Percentiles rank a stretch among this genome's conserved stretches.
Evolutionary conservation across 2,888 invertebrate species (phyloP).

Genomic region (Nemurella pictetii): DNA sequence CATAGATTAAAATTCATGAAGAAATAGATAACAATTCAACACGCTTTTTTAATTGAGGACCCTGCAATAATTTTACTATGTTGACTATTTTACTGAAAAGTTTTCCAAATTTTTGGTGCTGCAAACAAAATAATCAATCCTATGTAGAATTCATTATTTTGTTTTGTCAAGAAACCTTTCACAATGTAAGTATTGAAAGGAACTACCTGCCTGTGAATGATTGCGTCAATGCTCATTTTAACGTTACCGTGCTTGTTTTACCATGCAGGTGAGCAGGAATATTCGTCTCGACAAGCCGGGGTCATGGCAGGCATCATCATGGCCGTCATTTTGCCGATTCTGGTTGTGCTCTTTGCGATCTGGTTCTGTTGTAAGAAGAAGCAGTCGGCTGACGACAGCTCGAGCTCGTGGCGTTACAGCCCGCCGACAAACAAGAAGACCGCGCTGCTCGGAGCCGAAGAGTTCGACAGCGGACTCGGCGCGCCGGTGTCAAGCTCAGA

Average conservation of each 20-base stretch:
- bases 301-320: slow-evolving; percentile 73
- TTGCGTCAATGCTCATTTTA: too few species aligned
- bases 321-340: slow-evolving; percentile 69
- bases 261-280: slow-evolving; percentile 56
- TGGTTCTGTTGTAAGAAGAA: slow-evolving; percentile 24
- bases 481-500: slow-evolving; percentile 18
- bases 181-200: too few species aligned
- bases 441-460: neutral
- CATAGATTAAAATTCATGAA: too few species aligned
- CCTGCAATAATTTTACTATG: too few species aligned
- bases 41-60: too few species aligned
- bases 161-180: too few species aligned
- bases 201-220: too few species aligned
- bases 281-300: slow-evolving; percentile 71
- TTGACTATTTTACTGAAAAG: too few species aligned
- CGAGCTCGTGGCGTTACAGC: slow-evolving; percentile 20
- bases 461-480: slow-evolving; percentile 6
- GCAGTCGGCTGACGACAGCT: slow-evolving; percentile 5
- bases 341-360: slow-evolving; percentile 48
- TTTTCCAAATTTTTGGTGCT: too few species aligned
- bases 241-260: slow-evolving; percentile 1
- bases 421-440: neutral
- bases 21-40: too few species aligned
- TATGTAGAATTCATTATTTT: too few species aligned
- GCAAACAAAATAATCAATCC: too few species aligned